A percentile compares a stretch with the other conserved stretches of the same genome.
Conservation (phyloP, 2,888 invertebrate species). For the Sceliomorpha sp. region DNA sequence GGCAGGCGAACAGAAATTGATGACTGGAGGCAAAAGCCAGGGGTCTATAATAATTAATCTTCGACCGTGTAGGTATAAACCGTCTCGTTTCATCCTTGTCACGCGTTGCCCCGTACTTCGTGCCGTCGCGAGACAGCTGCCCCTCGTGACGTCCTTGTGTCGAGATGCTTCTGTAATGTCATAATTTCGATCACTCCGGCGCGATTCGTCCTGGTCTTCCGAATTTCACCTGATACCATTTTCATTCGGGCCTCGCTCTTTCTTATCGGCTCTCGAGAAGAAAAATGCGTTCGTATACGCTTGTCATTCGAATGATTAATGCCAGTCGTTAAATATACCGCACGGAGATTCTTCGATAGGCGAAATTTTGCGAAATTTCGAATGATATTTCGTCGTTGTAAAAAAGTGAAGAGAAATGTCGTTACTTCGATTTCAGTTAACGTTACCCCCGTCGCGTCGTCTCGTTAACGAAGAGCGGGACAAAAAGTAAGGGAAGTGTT, state of each 20-base stretch:
- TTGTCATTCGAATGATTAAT: background rate
- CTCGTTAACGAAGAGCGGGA: no score
- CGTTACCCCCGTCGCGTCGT: no score
- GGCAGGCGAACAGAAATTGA: constrained; percentile 74
- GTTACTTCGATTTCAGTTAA: no score
- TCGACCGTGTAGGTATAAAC: constrained; percentile 67
- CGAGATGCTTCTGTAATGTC: constrained; percentile 54
- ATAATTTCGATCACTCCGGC: constrained; percentile 38
- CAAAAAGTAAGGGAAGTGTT: background rate
- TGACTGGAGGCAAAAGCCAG: constrained; percentile 77
- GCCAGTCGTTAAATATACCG: no score
- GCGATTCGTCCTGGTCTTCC: constrained; percentile 43
- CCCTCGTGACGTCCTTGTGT: constrained; percentile 10
- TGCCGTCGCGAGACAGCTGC: constrained; percentile 39
- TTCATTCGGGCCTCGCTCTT: constrained; percentile 17
- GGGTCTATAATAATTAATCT: constrained; percentile 80
- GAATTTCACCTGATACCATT: constrained; percentile 49
- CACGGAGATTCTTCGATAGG: no score
- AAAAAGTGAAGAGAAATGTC: no score
- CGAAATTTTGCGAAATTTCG: no score
- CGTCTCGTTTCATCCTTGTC: constrained; percentile 45
- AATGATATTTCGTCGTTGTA: no score
- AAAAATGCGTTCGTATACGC: constrained; percentile 16
- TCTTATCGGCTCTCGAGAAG: constrained; percentile 33
- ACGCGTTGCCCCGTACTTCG: no score